These are phyloP conservation scores for Pachycephala philippinensis DNA, from an alignment of 2,113 vertebrate genomes.

Conservation along the genomic window DNA sequence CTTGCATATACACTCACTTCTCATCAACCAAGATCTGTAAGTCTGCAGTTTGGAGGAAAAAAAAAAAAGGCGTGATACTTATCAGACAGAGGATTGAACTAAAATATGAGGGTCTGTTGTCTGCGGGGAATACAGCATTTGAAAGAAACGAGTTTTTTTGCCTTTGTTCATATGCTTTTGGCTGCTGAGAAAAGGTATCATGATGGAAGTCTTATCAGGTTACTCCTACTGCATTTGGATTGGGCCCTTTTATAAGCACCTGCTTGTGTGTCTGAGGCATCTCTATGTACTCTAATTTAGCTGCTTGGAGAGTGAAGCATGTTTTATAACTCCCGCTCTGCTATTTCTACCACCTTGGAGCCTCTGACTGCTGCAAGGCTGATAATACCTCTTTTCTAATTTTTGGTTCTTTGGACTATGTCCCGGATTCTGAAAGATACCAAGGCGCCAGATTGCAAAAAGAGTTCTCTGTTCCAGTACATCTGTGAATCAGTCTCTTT, in stretches of 20 bases:
- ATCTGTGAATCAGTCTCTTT: conserved; percentile 38
- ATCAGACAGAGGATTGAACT: not conserved
- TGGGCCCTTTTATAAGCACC: not conserved
- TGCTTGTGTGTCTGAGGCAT: not conserved
- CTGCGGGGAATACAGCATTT: not conserved
- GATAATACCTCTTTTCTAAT: not conserved
- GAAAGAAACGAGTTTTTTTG: not conserved
- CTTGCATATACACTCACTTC: not conserved
- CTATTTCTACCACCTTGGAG: not conserved
- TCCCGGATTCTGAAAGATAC: conserved; percentile 31
- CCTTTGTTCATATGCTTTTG: not conserved
- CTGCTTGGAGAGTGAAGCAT: not conserved
- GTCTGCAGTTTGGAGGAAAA: not conserved
- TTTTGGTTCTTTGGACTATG: not conserved
- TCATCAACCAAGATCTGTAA: not conserved
- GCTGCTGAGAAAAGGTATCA: not conserved
- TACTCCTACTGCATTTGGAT: not conserved
- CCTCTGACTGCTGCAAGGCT: not conserved
- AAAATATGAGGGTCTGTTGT: not conserved
- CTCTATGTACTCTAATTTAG: not conserved
- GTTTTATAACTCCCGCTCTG: not conserved
- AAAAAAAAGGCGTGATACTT: not conserved
- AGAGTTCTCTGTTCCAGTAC: conserved; percentile 36
- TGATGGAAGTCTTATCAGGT: not conserved
- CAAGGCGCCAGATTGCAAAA: conserved; percentile 42